Evolutionary conservation across 37 sponge, comb jelly and placozoan genomes (phyloP).

Genomic region (Lycopodina hypogea): DNA sequence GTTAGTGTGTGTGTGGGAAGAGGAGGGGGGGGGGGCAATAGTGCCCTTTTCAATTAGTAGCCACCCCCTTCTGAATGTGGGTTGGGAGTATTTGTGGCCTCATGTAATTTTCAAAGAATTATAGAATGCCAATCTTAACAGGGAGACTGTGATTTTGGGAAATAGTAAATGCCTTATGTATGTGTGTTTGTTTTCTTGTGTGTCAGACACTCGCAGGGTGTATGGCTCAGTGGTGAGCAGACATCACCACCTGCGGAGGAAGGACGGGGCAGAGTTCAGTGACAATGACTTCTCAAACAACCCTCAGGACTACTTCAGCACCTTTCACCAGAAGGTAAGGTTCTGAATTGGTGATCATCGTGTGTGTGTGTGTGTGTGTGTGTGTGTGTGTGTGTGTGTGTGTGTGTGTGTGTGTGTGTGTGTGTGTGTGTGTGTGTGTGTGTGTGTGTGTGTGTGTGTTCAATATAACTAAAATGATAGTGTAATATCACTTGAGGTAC

Average conservation of each 20-base stretch:
- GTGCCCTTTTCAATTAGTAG: too few species aligned
- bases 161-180: too few species aligned
- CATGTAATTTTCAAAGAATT: neutral
- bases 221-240: constrained; percentile 72
- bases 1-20: neutral
- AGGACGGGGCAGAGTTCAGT: constrained; percentile 47
- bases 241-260: constrained; percentile 62
- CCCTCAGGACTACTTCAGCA: constrained; percentile 56
- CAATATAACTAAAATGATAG: too few species aligned
- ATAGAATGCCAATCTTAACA: too few species aligned
- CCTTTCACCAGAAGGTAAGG: constrained; percentile 64
- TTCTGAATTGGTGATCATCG: too few species aligned
- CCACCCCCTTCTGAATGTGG: too few species aligned
- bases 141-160: neutral
- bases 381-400: too few species aligned
- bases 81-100: neutral
- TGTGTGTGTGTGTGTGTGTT: too few species aligned
- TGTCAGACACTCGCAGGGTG: constrained; percentile 56
- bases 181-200: neutral
- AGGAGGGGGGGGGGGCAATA: neutral
- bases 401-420: too few species aligned
- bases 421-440: too few species aligned
- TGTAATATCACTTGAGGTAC: too few species aligned
- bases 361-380: too few species aligned
- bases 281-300: constrained; percentile 46